Evolutionary conservation across 2,797 vertebrate genomes (phyloP).

Genomic region (Malurus leucopterus): DNA sequence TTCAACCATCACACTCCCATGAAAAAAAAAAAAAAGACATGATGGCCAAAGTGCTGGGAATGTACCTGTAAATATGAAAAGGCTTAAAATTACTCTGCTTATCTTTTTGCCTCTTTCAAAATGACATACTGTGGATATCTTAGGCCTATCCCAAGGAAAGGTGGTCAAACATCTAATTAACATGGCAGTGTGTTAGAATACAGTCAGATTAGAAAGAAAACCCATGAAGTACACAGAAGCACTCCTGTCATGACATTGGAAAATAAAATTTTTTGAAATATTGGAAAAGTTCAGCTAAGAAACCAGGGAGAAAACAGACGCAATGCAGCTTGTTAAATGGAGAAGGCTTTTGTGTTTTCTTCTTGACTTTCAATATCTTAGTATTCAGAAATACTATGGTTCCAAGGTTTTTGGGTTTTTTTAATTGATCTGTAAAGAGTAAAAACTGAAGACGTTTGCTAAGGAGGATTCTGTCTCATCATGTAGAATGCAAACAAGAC

Average conservation of each 20-base stretch:
- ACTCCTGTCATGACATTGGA: neutral
- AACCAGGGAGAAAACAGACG: neutral
- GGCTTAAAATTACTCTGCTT: slow-evolving; percentile 37
- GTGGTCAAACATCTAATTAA: neutral
- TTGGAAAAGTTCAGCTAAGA: neutral
- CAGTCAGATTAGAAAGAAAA: neutral
- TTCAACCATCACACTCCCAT: neutral
- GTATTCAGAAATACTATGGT: neutral
- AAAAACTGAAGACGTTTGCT: neutral
- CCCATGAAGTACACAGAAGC: neutral
- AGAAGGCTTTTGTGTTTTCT: neutral
- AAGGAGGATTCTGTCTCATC: neutral
- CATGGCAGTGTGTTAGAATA: neutral
- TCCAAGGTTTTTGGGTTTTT: neutral
- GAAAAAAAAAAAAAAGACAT: neutral
- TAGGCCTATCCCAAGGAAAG: neutral
- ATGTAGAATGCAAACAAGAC: neutral
- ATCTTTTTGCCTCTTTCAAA: slow-evolving; percentile 14
- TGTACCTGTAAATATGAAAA: slow-evolving; percentile 42
- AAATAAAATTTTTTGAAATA: neutral
- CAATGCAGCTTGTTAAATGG: neutral
- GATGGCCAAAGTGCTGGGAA: slow-evolving; percentile 37
- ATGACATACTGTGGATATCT: neutral
- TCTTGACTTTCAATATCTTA: neutral
- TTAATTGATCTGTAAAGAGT: neutral